Base-by-base conservation (phyloP, 2,888 invertebrate genomes). In the Branchellion lobata region DNA sequence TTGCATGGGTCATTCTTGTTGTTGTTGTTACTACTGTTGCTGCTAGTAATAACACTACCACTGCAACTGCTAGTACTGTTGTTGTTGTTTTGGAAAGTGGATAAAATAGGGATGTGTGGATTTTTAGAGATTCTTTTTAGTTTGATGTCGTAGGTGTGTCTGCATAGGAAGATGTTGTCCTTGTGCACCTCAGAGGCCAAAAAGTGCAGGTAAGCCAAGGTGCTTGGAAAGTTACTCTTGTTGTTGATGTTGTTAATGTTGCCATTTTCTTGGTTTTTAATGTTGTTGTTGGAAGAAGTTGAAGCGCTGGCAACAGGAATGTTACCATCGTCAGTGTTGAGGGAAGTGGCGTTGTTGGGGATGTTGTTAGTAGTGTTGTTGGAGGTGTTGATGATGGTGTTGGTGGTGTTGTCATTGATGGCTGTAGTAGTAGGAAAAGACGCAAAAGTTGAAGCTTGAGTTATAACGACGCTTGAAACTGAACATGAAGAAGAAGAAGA, bases 121-220 rank as follows among this genome's bases (percentile, higher is more conserved):
- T 89, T 89, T 83, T 89, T 89, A 79, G 89, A 86, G 81, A 93
- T 90, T 84, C 93, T 90, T 87, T 94, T 95, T 85, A 94, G 93
- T 84, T 95, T 91, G 89, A 94, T 95, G 89, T 97, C 96, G 90
- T 96, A 97, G 81, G 96, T 93, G 84, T 94, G 92, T 74, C 95
- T 92, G 88, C 96, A 96, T 90, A 96, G 94, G 87, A 96, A 93
- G 68, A 97, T 93, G 88, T 94, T 91, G 85, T 96, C 96, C 75
- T 92, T 91, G 80, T 90, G 89, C 84, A 91, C 88, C 89, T 92
- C 88, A 88, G 92, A 87, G 88, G 92, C 31, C 11, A 77, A 29
- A 24, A 33, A 53, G 33, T 77, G 57, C 0, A 53, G 27, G 5
- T 34, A 69, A 14, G 69, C 34, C 27, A 34, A 3, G 3, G 69